These are phyloP conservation scores for Loriculus beryllinus DNA, from an alignment of 2,797 vertebrate species.

Conservation along the genomic window DNA sequence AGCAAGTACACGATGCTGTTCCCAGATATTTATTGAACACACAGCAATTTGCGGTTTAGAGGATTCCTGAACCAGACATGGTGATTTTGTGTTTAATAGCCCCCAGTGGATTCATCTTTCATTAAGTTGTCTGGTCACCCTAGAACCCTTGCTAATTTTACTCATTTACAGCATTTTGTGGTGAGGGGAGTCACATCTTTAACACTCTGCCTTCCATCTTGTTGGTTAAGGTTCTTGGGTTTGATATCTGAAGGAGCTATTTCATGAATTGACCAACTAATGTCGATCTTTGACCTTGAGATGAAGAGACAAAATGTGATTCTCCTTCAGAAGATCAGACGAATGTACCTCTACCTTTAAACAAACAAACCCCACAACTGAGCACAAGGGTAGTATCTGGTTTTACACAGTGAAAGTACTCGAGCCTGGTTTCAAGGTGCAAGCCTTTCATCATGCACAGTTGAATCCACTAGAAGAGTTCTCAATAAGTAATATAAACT, in stretches of 20 bases:
- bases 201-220: not conserved
- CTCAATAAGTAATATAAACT: not conserved
- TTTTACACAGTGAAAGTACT: not conserved
- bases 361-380: not conserved
- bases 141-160: constrained; percentile 25
- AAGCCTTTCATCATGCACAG: not conserved
- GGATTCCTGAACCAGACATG: not conserved
- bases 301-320: not conserved
- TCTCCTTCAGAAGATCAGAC: not conserved
- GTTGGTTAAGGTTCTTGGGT: not conserved
- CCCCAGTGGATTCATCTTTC: not conserved
- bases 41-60: constrained; percentile 8
- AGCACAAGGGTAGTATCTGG: not conserved
- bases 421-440: not conserved
- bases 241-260: not conserved
- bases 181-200: not conserved
- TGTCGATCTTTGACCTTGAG: not conserved
- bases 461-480: not conserved
- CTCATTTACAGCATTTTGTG: constrained; percentile 7
- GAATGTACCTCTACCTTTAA: not conserved
- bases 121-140: constrained; percentile 25
- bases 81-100: not conserved
- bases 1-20: not conserved
- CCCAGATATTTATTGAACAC: not conserved
- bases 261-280: not conserved